Evolutionary conservation across 2,113 vertebrate species (phyloP).

Genomic region (Cacatua alba): DNA sequence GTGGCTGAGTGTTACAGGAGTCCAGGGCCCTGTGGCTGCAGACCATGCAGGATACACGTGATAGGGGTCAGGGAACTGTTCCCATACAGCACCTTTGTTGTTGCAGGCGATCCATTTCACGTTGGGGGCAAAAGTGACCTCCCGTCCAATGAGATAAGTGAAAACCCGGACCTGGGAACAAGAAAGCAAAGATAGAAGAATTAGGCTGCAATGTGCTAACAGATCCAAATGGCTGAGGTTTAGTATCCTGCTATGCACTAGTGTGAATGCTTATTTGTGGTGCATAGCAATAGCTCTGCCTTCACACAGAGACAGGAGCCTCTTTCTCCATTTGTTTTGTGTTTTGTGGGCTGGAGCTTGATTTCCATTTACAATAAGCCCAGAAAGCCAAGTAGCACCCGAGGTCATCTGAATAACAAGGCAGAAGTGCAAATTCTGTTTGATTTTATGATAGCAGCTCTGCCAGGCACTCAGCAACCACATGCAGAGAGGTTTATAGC

Average conservation of each 20-base stretch:
- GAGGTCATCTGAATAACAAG: not conserved
- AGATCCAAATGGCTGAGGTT: not conserved
- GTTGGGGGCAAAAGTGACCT: slow-evolving; percentile 89
- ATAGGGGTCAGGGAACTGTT: rapidly evolving
- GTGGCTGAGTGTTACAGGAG: not conserved
- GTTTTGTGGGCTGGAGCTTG: slow-evolving; percentile 13
- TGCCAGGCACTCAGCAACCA: not conserved
- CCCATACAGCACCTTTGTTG: slow-evolving; percentile 87
- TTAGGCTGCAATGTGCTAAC: not conserved
- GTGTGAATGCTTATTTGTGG: not conserved
- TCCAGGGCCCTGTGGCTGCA: not conserved
- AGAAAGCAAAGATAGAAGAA: not conserved
- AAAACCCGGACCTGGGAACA: slow-evolving; percentile 89
- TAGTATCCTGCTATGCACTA: not conserved
- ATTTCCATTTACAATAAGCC: slow-evolving; percentile 10
- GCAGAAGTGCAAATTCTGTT: slow-evolving; percentile 9
- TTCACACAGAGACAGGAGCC: not conserved
- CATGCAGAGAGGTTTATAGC: not conserved
- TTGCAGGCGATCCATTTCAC: slow-evolving; percentile 96
- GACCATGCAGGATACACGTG: rapidly evolving
- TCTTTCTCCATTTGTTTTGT: not conserved
- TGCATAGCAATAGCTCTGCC: not conserved
- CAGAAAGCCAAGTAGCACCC: not conserved
- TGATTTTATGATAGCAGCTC: slow-evolving; percentile 6
- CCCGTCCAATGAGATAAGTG: slow-evolving; percentile 94